A percentile compares a stretch with the other conserved stretches of the same genome.
phyloP scores from a whole-genome alignment of 2,113 vertebrate species.

The Pao palembangensis region DNA sequence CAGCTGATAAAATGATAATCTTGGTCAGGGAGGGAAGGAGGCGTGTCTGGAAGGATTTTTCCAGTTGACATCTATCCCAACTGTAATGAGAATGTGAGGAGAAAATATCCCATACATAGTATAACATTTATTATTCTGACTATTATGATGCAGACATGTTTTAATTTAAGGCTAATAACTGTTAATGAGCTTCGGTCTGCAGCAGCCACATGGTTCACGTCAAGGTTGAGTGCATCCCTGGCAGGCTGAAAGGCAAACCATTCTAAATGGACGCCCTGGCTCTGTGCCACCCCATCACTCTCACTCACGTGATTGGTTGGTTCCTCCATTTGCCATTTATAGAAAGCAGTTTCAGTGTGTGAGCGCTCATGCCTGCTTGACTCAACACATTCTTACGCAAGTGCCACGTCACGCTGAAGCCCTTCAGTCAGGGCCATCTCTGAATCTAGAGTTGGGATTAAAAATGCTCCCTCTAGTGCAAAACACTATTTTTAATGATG shows the following conservation, averaged over 20 bases:
- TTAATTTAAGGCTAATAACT: neutral
- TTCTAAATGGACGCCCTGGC: conserved; percentile 34
- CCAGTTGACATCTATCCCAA: too few species aligned
- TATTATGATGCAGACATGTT: too few species aligned
- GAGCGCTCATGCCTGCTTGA: neutral
- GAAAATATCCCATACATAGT: too few species aligned
- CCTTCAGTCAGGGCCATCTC: neutral
- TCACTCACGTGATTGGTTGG: conserved; percentile 28
- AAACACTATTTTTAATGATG: too few species aligned
- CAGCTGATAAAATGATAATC: too few species aligned
- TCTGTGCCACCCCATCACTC: conserved; percentile 15
- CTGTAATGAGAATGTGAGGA: too few species aligned
- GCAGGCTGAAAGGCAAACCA: neutral
- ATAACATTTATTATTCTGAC: too few species aligned
- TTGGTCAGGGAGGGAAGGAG: too few species aligned
- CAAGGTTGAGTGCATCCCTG: too few species aligned
- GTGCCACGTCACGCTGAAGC: conserved; percentile 2
- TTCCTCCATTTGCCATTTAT: conserved; percentile 39
- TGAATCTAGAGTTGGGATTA: too few species aligned
- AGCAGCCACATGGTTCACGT: neutral
- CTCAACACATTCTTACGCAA: conserved; percentile 31
- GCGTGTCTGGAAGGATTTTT: too few species aligned
- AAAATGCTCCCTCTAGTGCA: too few species aligned
- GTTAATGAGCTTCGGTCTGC: conserved; percentile 2
- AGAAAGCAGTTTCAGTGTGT: conserved; percentile 16